Conservation (phyloP, 1,140 invertebrate species). For the Elysia chlorotica region DNA sequence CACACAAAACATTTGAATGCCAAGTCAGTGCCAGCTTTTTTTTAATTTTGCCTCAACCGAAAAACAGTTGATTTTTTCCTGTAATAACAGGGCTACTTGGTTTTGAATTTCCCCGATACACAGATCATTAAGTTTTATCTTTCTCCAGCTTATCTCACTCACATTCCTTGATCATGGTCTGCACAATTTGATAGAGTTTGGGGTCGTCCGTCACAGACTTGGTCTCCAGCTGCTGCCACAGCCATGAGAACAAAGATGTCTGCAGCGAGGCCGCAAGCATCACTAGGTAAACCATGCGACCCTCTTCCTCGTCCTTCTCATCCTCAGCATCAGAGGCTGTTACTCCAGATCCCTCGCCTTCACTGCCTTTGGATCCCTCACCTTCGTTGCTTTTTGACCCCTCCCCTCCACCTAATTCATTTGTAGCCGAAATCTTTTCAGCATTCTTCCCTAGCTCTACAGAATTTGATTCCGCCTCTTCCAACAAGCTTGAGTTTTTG, state of each 20-base stretch:
- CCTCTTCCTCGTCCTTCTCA: conserved; percentile 18
- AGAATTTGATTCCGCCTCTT: neutral
- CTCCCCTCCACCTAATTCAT: neutral
- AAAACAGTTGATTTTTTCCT: too few relatives aligned
- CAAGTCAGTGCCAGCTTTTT: too few relatives aligned
- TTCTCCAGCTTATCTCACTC: too few relatives aligned
- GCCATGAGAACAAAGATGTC: conserved; percentile 53
- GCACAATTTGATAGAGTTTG: too few relatives aligned
- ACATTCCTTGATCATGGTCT: too few relatives aligned
- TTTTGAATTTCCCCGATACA: too few relatives aligned
- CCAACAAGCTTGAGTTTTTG: neutral
- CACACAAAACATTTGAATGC: too few relatives aligned
- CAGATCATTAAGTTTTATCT: too few relatives aligned
- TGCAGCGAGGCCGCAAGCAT: conserved; percentile 55
- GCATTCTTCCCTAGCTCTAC: neutral
- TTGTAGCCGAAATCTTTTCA: neutral
- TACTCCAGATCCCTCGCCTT: neutral
- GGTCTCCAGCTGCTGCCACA: conserved; percentile 44
- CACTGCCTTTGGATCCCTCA: neutral
- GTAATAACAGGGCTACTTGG: too few relatives aligned
- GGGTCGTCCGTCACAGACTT: too few relatives aligned
- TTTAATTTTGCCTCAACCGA: too few relatives aligned
- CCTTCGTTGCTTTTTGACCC: neutral
- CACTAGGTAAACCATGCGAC: conserved; percentile 51
- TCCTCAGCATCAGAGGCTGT: neutral